Evolutionary conservation across 2,113 vertebrate genomes (phyloP).

Genomic region (Ardeotis arabs): DNA sequence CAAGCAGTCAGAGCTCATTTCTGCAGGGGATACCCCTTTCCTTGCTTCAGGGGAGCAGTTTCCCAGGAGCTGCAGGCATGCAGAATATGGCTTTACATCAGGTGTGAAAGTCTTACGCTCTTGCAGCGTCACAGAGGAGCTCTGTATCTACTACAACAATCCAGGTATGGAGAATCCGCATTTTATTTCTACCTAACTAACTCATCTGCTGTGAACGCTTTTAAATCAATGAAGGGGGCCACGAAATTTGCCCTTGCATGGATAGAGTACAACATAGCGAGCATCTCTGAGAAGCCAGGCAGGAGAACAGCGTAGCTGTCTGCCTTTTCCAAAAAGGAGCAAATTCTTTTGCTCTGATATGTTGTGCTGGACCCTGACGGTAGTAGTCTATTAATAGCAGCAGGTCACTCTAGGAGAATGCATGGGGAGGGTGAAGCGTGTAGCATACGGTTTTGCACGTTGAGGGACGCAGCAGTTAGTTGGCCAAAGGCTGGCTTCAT

Average conservation of each 20-base stretch:
- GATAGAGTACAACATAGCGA: rapidly evolving
- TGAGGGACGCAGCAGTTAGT: not conserved
- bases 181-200: not conserved
- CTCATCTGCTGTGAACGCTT: not conserved
- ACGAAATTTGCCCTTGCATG: not conserved
- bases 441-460: not conserved
- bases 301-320: not conserved
- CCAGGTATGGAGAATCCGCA: not conserved
- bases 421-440: not conserved
- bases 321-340: not conserved
- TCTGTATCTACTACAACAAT: not conserved
- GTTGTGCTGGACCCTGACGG: not conserved
- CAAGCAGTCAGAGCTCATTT: not conserved
- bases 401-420: not conserved
- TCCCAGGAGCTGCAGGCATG: not conserved
- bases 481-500: not conserved
- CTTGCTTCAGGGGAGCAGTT: not conserved
- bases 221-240: not conserved
- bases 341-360: not conserved
- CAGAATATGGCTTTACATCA: not conserved
- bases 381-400: not conserved
- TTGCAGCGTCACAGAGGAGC: not conserved
- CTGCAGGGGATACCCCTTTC: not conserved
- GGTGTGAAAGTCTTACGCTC: not conserved
- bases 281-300: not conserved